A percentile compares a stretch with the other conserved stretches of the same genome.
Conservation (phyloP, 2,888 invertebrate genomes). For the Ferdinandea cuprea region DNA sequence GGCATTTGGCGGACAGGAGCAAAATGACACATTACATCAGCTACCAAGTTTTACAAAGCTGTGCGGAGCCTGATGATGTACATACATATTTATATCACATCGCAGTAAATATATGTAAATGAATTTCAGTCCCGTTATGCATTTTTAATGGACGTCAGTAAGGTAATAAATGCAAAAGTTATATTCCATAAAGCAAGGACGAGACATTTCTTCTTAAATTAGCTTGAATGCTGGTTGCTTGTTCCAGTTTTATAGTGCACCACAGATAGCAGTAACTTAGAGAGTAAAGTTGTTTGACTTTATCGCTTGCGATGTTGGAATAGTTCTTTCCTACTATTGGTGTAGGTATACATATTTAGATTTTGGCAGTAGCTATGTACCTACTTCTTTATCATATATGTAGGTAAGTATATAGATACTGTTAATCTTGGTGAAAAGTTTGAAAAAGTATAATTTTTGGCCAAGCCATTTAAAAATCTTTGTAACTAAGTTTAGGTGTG, state of each 20-base stretch:
- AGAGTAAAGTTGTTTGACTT: background rate
- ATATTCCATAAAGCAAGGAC: constrained; percentile 2
- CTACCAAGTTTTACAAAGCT: constrained; percentile 1
- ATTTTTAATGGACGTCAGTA: constrained; percentile 33
- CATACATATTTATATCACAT: too few species aligned
- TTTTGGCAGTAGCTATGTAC: too few species aligned
- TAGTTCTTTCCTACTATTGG: too few species aligned
- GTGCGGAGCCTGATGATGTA: background rate
- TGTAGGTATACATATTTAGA: too few species aligned
- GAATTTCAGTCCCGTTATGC: constrained; percentile 38
- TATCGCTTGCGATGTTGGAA: too few species aligned
- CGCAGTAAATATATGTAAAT: constrained; percentile 54
- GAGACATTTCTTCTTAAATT: background rate
- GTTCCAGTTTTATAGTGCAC: constrained; percentile 1
- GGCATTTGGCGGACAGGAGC: constrained; percentile 32
- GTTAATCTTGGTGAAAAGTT: too few species aligned
- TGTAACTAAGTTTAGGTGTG: too few species aligned
- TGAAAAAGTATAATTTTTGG: too few species aligned
- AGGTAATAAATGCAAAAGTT: constrained; percentile 4
- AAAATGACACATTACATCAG: constrained; percentile 54
- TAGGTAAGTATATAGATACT: too few species aligned
- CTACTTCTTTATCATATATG: too few species aligned
- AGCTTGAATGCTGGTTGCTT: constrained; percentile 5
- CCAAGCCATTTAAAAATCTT: too few species aligned
- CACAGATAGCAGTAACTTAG: background rate